Base-by-base conservation (phyloP, 2,888 invertebrate species). In the Eristalis pertinax region DNA sequence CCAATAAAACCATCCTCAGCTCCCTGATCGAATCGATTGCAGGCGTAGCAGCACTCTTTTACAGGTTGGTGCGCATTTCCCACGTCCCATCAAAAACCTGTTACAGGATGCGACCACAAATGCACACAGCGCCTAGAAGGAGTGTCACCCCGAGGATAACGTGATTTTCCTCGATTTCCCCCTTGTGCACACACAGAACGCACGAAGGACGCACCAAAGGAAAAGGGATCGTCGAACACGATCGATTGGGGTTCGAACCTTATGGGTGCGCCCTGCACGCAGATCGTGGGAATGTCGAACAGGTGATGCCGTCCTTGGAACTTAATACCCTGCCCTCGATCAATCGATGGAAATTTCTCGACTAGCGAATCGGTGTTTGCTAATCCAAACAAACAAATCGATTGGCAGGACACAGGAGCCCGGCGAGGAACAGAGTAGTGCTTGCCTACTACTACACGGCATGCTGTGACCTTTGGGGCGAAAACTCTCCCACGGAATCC, bases 81-180 rank as follows among this genome's bases (percentile, higher is more conserved):
- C 85, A 86, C 85, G 82, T 78, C 77, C 74, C 62, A 82, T 86
- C 82, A 82, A 74, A 86, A 86, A 86, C 85, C 85, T 86, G 85
- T 86, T 86, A 82, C 85, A 86, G 85, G 85, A 86, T 86, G 82
- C 78, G 69, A 69, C 82, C 15, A 62, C 78, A 82, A 78, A 65
- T 81, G 72, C 67, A 68, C 43, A 13, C 64, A 63, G 65, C 63
- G 80, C 68, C 75, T 50, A 35, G 50, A 75, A 62, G 85, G 81
- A 81, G 85, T 85, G 85, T 85, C 85, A 81, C 73, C 85, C 77
- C 73, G 24, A 64, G 81, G 77, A 81, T 69, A 80, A 75, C 84
- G 76, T 85, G 84, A 81, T 80, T 68, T 79, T 85, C 63, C 75
- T 50, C 43, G 35, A 74, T 69, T 78, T 84, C 43, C 69, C 60